Conservation (phyloP, 2,888 invertebrate species). For the Ophion costatus region DNA sequence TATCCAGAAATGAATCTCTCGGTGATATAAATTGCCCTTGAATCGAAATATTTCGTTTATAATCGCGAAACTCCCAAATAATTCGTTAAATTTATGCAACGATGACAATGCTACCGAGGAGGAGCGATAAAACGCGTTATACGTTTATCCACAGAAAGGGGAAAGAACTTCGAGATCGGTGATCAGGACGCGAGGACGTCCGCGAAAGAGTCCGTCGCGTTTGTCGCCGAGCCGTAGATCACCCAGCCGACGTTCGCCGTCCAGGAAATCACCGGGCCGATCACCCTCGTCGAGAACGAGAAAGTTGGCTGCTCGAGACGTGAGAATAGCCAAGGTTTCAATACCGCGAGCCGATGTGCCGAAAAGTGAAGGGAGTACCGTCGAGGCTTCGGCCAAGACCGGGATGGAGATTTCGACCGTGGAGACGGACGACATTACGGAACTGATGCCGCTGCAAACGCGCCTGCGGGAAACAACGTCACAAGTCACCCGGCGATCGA, state of each 20-base stretch:
- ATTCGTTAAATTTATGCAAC: too few species aligned
- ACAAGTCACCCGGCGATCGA: conserved; percentile 75
- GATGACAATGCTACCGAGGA: too few species aligned
- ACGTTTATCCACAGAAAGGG: conserved; percentile 62
- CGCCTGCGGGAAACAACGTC: conserved; percentile 73
- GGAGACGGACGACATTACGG: conserved; percentile 47
- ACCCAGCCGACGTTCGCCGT: conserved; percentile 67
- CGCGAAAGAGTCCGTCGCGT: conserved; percentile 74
- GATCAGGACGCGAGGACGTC: conserved; percentile 69
- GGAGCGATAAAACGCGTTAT: background rate
- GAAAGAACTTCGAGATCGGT: conserved; percentile 76
- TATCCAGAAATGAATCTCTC: too few species aligned
- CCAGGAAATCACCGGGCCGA: conserved; percentile 56
- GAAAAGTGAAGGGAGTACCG: conserved; percentile 64
- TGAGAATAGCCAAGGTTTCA: conserved; percentile 74
- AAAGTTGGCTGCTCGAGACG: conserved; percentile 69
- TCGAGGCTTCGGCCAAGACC: conserved; percentile 45
- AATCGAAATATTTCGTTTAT: too few species aligned
- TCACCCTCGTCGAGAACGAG: conserved; percentile 59
- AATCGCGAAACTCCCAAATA: too few species aligned
- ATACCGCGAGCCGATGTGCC: conserved; percentile 73
- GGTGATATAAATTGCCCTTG: too few species aligned
- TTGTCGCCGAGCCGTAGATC: conserved; percentile 72
- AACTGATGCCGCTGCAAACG: conserved; percentile 73
- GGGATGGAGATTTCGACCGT: conserved; percentile 62